These are phyloP conservation scores for Chlorodrepanis virens DNA, from an alignment of 2,113 vertebrate species.

Conservation along the genomic window DNA sequence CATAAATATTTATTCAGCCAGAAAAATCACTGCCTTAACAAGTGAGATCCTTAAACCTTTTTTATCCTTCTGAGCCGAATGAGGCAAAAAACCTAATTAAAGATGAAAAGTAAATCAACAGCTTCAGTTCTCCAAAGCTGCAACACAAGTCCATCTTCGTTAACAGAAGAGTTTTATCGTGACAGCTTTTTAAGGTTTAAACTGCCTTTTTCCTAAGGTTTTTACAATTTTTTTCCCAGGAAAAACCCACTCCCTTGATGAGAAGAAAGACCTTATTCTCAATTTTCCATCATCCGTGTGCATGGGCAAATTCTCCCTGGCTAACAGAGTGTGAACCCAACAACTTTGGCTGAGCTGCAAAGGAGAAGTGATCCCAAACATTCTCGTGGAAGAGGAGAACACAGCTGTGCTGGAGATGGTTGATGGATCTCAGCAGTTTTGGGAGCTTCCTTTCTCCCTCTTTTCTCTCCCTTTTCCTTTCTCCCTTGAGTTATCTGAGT, in stretches of 20 bases:
- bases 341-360: not conserved
- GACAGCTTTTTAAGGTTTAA: constrained; percentile 13
- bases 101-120: constrained; percentile 13
- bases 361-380: not conserved
- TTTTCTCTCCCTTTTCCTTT: not conserved
- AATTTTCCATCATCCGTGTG: not conserved
- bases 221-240: constrained; percentile 14
- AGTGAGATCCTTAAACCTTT: not conserved
- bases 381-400: not conserved
- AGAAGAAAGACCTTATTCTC: constrained; percentile 47
- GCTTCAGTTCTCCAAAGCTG: not conserved
- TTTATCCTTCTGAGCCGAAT: not conserved
- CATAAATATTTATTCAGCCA: not conserved
- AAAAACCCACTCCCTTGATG: not conserved
- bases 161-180: not conserved
- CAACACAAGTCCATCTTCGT: not conserved
- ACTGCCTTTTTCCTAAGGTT: not conserved
- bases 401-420: not conserved
- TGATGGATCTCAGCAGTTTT: not conserved
- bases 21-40: not conserved
- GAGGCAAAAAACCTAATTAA: not conserved
- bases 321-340: constrained; percentile 37
- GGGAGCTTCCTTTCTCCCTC: not conserved
- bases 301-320: constrained; percentile 34
- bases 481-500: no score